Percentiles rank a stretch among this genome's conserved stretches.
phyloP scores from a whole-genome alignment of 2,113 vertebrate species.

The Phrynosoma blainvillii region DNA sequence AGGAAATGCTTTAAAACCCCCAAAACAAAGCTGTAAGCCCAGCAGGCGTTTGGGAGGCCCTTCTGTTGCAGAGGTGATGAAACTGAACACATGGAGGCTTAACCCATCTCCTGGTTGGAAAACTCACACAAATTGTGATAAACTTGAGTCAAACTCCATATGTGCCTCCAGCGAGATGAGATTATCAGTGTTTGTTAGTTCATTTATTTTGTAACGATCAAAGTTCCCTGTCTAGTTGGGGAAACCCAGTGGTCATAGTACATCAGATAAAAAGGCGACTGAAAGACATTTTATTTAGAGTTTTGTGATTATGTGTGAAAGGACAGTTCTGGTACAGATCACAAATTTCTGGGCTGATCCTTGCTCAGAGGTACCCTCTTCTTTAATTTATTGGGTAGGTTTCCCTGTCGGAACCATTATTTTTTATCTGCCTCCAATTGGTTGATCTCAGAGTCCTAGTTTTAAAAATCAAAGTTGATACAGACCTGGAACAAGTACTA shows the following conservation, averaged over 20 bases:
- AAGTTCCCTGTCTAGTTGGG: slow-evolving; percentile 16
- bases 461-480: background rate
- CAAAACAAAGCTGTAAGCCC: background rate
- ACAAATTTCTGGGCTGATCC: background rate
- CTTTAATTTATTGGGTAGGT: background rate
- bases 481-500: too few relatives aligned
- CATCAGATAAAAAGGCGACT: background rate
- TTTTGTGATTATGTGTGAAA: too few relatives aligned
- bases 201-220: background rate
- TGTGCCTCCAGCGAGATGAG: background rate
- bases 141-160: background rate
- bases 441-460: background rate
- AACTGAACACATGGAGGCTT: background rate
- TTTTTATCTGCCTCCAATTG: background rate
- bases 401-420: background rate
- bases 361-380: background rate
- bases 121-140: background rate
- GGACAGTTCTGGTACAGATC: too few relatives aligned
- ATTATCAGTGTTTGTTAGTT: background rate
- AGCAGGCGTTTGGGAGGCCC: background rate
- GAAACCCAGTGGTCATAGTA: background rate
- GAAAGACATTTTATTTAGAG: background rate
- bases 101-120: background rate
- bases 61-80: background rate
- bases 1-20: background rate